Evolutionary conservation across 2,888 invertebrate species (phyloP).

Genomic region (Macaria notata): DNA sequence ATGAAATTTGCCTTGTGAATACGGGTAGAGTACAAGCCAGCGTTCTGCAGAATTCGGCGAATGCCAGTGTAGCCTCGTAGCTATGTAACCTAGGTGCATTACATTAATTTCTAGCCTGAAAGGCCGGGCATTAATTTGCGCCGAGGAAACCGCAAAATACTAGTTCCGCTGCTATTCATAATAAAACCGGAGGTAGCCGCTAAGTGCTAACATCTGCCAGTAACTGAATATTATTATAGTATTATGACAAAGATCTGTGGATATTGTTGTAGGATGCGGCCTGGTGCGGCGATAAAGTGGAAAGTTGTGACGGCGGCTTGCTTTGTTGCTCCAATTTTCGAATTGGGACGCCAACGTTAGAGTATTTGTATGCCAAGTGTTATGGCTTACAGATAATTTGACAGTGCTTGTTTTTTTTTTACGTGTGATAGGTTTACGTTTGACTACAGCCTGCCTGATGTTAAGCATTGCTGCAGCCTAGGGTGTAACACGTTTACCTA

Average conservation of each 20-base stretch:
- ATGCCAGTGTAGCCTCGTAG: constrained; percentile 66
- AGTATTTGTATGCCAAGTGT: no score
- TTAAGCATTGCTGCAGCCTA: no score
- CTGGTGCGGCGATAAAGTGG: constrained; percentile 8
- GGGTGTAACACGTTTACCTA: no score
- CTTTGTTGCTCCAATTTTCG: constrained; percentile 3
- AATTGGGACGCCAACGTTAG: neutral
- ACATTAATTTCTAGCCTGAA: constrained; percentile 79
- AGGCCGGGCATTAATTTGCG: constrained; percentile 78
- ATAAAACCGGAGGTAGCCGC: constrained; percentile 76
- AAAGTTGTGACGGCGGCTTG: constrained; percentile 6
- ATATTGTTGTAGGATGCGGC: neutral
- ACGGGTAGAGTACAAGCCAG: constrained; percentile 29
- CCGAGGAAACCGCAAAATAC: constrained; percentile 78
- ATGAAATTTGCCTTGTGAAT: constrained; percentile 49
- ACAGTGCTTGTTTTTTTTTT: no score
- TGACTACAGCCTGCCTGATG: no score
- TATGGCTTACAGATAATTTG: no score
- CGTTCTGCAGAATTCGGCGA: constrained; percentile 62
- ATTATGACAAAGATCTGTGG: constrained; percentile 44
- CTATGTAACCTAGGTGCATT: constrained; percentile 77
- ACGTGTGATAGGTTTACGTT: no score
- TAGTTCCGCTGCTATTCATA: constrained; percentile 80
- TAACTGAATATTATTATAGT: constrained; percentile 72
- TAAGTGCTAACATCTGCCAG: constrained; percentile 78